Percentiles rank a stretch among this genome's conserved stretches.
Evolutionary conservation across 2,797 vertebrate genomes (phyloP).

Genomic region (Sebastes cheni): DNA sequence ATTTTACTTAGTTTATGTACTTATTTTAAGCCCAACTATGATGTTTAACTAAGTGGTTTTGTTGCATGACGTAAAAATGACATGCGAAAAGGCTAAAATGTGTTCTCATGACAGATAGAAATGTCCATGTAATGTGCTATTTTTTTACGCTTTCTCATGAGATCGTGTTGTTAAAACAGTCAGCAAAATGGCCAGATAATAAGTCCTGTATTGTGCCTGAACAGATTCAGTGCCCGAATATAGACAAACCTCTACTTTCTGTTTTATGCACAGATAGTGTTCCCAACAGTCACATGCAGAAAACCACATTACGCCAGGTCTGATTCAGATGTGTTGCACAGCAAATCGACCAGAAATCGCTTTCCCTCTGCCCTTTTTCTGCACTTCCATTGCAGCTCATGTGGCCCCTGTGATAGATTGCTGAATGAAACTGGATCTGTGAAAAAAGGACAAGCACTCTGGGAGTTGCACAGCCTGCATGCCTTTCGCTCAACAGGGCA

Average conservation of each 20-base stretch:
- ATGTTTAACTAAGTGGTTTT: no score
- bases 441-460: conserved; percentile 60
- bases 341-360: conserved; percentile 38
- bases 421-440: conserved; percentile 74
- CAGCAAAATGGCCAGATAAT: background rate
- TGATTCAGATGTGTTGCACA: conserved; percentile 23
- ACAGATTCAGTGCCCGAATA: background rate
- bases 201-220: background rate
- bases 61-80: no score
- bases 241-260: conserved; percentile 9
- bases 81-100: no score
- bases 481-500: conserved; percentile 71
- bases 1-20: no score
- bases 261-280: conserved; percentile 22
- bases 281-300: conserved; percentile 16
- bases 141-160: no score
- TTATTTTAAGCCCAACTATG: no score
- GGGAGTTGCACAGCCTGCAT: conserved; percentile 70
- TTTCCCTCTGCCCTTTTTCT: background rate
- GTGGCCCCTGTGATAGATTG: conserved; percentile 68
- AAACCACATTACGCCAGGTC: background rate
- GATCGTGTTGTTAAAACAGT: no score
- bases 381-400: conserved; percentile 42
- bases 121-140: no score
- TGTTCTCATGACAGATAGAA: no score